These are phyloP conservation scores for Pavo muticus DNA, from an alignment of 2,113 vertebrate genomes.

Conservation along the genomic window DNA sequence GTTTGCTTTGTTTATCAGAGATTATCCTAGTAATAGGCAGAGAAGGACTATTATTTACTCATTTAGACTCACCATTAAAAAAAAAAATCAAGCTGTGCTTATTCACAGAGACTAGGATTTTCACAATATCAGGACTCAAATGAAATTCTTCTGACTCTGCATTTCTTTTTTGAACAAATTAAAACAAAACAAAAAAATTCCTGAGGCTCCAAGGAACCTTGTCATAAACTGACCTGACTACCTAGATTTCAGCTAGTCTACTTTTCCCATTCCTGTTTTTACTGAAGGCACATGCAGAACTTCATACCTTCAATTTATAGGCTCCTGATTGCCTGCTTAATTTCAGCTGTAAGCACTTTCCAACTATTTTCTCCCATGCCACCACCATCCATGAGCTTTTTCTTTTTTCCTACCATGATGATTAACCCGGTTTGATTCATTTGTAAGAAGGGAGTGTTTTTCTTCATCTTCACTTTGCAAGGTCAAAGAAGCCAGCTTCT, in stretches of 20 bases:
- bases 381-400: not conserved
- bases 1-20: constrained; percentile 52
- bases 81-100: not conserved
- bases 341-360: not conserved
- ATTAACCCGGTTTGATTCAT: not conserved
- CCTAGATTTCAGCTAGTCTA: not conserved
- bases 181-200: not conserved
- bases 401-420: not conserved
- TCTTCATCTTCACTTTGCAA: constrained; percentile 1
- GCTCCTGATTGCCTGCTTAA: not conserved
- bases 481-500: not conserved
- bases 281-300: not conserved
- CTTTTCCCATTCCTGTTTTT: not conserved
- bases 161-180: not conserved
- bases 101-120: not conserved
- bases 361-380: not conserved
- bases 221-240: not conserved
- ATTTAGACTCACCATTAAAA: not conserved
- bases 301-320: not conserved
- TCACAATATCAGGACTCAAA: not conserved
- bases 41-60: not conserved
- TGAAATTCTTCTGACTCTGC: not conserved
- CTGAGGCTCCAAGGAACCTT: not conserved
- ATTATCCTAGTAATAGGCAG: constrained; percentile 21
- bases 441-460: constrained; percentile 3